A percentile compares a stretch with the other conserved stretches of the same genome.
These are phyloP conservation scores for Fulmarus glacialis DNA, from an alignment of 2,113 vertebrate species.

Conservation along the genomic window DNA sequence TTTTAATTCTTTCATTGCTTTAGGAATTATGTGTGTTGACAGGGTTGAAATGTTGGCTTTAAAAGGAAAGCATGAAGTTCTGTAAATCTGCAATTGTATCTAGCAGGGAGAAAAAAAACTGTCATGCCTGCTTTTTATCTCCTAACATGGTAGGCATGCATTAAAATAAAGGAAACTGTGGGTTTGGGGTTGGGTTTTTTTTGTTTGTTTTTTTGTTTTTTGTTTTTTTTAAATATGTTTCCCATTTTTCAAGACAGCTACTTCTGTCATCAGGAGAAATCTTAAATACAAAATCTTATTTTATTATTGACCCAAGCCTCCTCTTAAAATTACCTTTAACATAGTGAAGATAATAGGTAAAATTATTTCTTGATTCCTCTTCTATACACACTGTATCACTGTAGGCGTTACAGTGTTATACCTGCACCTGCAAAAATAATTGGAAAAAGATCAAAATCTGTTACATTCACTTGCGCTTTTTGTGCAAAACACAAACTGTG, in stretches of 20 bases:
- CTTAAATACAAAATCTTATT: background rate
- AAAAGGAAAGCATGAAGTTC: background rate
- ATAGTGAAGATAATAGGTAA: background rate
- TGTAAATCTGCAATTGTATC: background rate
- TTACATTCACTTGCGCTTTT: background rate
- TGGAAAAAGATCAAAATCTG: background rate
- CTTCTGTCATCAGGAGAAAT: background rate
- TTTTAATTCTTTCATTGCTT: background rate
- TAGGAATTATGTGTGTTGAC: background rate
- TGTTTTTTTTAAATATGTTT: background rate
- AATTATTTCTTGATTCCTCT: background rate
- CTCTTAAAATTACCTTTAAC: background rate
- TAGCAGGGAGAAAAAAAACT: background rate
- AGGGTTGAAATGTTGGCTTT: background rate
- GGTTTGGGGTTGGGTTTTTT: background rate
- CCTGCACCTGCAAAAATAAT: background rate
- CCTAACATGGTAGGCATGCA: background rate
- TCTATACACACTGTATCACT: background rate
- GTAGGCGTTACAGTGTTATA: background rate
- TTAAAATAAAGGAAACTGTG: background rate
- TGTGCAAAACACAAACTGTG: background rate
- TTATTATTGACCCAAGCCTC: background rate
- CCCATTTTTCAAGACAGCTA: background rate
- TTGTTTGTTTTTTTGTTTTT: background rate
- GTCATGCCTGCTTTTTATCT: background rate